These are phyloP conservation scores for Aphelocoma californica DNA, from an alignment of 2,797 vertebrate genomes.

Conservation along the genomic window DNA sequence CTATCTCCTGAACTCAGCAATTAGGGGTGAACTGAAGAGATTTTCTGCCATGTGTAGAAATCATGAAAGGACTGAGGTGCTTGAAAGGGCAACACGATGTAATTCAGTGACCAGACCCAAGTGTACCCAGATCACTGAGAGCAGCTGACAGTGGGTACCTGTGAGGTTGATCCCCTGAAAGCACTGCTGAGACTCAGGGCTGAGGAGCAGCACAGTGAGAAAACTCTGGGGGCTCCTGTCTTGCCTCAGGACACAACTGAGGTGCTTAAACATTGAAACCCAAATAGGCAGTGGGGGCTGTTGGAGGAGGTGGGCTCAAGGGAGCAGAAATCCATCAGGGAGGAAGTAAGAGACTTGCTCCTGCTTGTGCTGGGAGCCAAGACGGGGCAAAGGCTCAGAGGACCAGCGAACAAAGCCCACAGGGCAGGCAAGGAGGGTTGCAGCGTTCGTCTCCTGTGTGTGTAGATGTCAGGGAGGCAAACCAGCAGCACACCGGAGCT, in stretches of 20 bases:
- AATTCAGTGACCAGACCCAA: background rate
- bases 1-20: background rate
- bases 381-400: background rate
- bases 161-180: background rate
- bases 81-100: background rate
- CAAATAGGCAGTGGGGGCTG: background rate
- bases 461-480: background rate
- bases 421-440: background rate
- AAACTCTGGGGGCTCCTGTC: background rate
- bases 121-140: background rate
- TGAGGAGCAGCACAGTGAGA: background rate
- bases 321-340: background rate
- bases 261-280: background rate
- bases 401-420: background rate
- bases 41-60: background rate
- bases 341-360: background rate
- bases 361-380: background rate
- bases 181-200: too few species aligned
- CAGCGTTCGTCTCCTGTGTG: background rate
- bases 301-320: background rate
- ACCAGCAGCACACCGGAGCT: accelerated
- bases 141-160: background rate
- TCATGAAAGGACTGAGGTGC: background rate
- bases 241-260: too few species aligned
- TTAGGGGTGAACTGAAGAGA: background rate